Evolutionary conservation across 1,140 invertebrate species (phyloP).

Genomic region (Brachionus asplanchnoidis): DNA sequence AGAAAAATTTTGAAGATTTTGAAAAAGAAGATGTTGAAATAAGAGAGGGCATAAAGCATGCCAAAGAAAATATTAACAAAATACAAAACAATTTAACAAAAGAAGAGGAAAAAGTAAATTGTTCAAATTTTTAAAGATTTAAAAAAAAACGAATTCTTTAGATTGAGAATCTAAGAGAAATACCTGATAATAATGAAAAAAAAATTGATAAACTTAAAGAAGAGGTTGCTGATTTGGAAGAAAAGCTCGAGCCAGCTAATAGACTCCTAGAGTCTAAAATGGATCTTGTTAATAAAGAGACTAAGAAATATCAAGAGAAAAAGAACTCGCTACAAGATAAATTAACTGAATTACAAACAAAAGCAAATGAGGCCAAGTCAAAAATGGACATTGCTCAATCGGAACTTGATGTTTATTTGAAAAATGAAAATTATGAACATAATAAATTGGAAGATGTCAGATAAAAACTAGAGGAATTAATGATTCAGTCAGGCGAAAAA

Average conservation of each 20-base stretch:
- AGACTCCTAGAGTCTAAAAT: slow-evolving; percentile 3
- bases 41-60: slow-evolving; percentile 56
- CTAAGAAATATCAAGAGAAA: slow-evolving; percentile 50
- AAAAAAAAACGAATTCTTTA: slow-evolving; percentile 40
- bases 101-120: slow-evolving; percentile 47
- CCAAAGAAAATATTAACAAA: slow-evolving; percentile 53
- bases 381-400: slow-evolving; percentile 70
- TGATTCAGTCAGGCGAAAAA: slow-evolving; percentile 47
- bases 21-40: slow-evolving; percentile 56
- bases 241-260: slow-evolving; percentile 34
- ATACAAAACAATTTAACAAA: slow-evolving; percentile 52
- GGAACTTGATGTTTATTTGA: slow-evolving; percentile 73
- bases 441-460: slow-evolving; percentile 67
- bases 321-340: slow-evolving; percentile 58
- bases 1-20: slow-evolving; percentile 54
- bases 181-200: slow-evolving; percentile 68
- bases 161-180: slow-evolving; percentile 58
- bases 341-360: slow-evolving; percentile 66
- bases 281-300: slow-evolving; percentile 46
- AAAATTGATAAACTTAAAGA: slow-evolving; percentile 66
- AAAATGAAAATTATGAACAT: slow-evolving; percentile 70
- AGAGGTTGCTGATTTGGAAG: neutral
- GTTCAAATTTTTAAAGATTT: neutral
- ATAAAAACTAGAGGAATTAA: slow-evolving; percentile 50
- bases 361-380: slow-evolving; percentile 69